Evolutionary conservation across 1,140 invertebrate species (phyloP).

Genomic region (Ceratosolen fusciceps): DNA sequence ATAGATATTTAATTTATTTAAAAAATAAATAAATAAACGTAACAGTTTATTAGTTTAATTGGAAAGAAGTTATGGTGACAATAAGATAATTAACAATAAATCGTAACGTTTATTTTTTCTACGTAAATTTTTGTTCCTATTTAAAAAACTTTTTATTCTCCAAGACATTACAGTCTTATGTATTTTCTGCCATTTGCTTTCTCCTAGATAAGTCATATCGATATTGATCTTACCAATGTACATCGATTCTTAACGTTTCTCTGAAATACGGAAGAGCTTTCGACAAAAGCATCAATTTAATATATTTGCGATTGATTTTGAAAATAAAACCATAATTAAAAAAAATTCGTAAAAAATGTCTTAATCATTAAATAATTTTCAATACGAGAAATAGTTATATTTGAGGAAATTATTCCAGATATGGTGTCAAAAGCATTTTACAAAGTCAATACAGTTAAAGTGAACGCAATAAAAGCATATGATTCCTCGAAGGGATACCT

Average conservation of each 20-base stretch:
- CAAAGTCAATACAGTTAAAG: not conserved
- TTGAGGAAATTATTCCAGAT: not conserved
- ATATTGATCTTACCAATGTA: not conserved
- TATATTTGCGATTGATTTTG: not conserved
- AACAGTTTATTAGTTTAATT: no score
- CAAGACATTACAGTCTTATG: not conserved
- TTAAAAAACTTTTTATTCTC: no score
- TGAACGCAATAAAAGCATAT: not conserved
- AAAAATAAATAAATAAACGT: no score
- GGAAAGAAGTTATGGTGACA: no score
- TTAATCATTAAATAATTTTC: not conserved
- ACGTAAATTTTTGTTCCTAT: no score
- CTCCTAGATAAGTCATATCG: no score
- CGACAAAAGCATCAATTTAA: not conserved
- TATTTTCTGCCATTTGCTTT: not conserved
- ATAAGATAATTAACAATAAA: no score
- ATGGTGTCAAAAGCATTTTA: slow-evolving; percentile 19
- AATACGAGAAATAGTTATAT: not conserved
- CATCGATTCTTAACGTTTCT: not conserved
- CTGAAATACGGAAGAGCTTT: not conserved
- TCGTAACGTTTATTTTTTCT: no score
- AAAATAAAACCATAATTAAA: not conserved
- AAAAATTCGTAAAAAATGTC: not conserved
- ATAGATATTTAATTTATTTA: no score
- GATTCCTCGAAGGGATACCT: not conserved